phyloP scores from a whole-genome alignment of 2,888 invertebrate species.

The Ferrisia virgata region DNA sequence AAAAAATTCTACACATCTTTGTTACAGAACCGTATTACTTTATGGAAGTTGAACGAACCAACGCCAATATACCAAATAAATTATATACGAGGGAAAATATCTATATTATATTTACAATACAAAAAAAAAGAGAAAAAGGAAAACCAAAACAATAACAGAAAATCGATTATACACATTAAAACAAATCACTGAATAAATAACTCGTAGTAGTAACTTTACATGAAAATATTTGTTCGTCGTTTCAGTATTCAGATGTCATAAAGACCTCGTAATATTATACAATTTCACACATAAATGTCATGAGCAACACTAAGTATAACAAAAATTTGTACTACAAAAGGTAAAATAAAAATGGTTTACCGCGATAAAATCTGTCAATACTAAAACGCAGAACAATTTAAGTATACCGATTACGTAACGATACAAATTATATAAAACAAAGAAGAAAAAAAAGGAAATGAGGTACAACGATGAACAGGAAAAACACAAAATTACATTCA shows the following conservation, averaged over 20 bases:
- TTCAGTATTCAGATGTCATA: background rate
- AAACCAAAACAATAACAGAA: constrained; percentile 22
- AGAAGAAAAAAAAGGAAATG: background rate
- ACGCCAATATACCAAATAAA: background rate
- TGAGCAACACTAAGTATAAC: background rate
- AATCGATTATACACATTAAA: background rate
- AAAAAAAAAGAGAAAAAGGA: background rate
- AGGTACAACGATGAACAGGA: background rate
- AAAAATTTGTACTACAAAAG: constrained; percentile 19
- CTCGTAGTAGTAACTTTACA: constrained; percentile 5
- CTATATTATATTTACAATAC: constrained; percentile 9
- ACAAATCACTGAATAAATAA: constrained; percentile 9
- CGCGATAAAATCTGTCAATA: background rate
- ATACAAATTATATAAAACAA: constrained; percentile 12
- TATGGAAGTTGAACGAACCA: too few species aligned
- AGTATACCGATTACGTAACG: background rate
- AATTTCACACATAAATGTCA: constrained; percentile 4
- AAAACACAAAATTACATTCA: background rate
- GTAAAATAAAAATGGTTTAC: background rate
- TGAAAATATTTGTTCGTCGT: background rate
- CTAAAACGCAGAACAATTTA: background rate
- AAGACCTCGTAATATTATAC: background rate
- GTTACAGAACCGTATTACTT: too few species aligned
- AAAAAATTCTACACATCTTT: too few species aligned
- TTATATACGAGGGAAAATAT: background rate